These are phyloP conservation scores for Nephrotoma guestfalica DNA, from an alignment of 2,888 invertebrate species.

Conservation along the genomic window DNA sequence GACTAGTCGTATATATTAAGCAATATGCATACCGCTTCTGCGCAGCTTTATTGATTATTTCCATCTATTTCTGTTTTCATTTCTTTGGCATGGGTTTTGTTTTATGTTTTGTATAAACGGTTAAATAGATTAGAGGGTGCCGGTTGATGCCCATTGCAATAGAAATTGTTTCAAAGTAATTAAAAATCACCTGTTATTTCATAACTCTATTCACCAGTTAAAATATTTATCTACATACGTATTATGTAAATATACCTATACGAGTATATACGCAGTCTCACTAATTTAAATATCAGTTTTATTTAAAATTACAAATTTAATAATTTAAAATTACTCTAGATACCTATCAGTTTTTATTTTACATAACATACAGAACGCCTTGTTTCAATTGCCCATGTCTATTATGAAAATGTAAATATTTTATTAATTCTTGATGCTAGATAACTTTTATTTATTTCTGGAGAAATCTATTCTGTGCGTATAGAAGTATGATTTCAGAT, in stretches of 20 bases:
- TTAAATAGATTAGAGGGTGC: neutral
- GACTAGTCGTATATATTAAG: neutral
- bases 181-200: neutral
- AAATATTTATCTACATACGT: neutral
- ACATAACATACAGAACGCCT: too few species aligned
- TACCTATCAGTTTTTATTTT: too few species aligned
- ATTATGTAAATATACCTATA: neutral
- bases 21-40: neutral
- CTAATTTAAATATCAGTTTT: too few species aligned
- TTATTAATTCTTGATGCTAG: too few species aligned
- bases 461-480: too few species aligned
- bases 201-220: neutral
- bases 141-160: neutral
- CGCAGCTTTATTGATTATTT: neutral
- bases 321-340: too few species aligned
- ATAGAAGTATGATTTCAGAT: too few species aligned
- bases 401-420: too few species aligned
- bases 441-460: too few species aligned
- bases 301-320: too few species aligned
- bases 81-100: neutral
- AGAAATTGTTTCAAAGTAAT: neutral
- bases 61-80: neutral
- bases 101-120: neutral
- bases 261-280: too few species aligned
- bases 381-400: too few species aligned